These are phyloP conservation scores for Hepsetus odoe DNA, from an alignment of 2,113 vertebrate genomes.

Conservation along the genomic window DNA sequence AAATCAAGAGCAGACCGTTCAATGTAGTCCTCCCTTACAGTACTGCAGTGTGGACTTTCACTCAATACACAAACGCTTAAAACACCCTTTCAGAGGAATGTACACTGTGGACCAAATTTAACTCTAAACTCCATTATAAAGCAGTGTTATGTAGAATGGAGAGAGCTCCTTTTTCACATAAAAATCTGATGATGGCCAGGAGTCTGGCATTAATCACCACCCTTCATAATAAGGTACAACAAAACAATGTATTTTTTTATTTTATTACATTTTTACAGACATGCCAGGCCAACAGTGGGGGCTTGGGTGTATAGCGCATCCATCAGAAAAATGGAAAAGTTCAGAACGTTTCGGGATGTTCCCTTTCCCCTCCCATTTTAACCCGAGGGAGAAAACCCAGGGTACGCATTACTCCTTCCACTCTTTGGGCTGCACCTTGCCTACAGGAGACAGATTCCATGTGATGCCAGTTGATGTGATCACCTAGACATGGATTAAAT, in stretches of 20 bases:
- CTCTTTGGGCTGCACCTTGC: constrained; percentile 83
- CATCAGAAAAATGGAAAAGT: constrained; percentile 45
- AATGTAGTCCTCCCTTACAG: not conserved
- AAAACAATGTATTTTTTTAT: constrained; percentile 22
- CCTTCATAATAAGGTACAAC: constrained; percentile 4
- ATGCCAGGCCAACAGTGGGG: constrained; percentile 8
- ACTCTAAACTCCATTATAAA: too few relatives aligned
- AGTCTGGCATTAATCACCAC: not conserved
- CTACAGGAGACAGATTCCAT: constrained; percentile 91
- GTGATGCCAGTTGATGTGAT: constrained; percentile 79
- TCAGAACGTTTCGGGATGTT: constrained; percentile 50
- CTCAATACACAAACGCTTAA: too few relatives aligned
- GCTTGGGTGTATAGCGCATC: constrained; percentile 34
- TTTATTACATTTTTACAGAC: constrained; percentile 55
- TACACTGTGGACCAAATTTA: too few relatives aligned
- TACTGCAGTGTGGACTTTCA: too few relatives aligned
- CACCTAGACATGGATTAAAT: constrained; percentile 71
- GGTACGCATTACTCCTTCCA: constrained; percentile 80
- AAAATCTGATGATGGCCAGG: too few relatives aligned
- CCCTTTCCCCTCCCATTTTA: not conserved
- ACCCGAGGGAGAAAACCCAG: not conserved
- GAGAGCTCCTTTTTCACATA: too few relatives aligned
- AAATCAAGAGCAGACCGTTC: too few relatives aligned
- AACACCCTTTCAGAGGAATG: too few relatives aligned
- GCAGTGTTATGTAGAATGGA: too few relatives aligned